Evolutionary conservation across 2,113 vertebrate species (phyloP).

Genomic region (Heliornis fulica): DNA sequence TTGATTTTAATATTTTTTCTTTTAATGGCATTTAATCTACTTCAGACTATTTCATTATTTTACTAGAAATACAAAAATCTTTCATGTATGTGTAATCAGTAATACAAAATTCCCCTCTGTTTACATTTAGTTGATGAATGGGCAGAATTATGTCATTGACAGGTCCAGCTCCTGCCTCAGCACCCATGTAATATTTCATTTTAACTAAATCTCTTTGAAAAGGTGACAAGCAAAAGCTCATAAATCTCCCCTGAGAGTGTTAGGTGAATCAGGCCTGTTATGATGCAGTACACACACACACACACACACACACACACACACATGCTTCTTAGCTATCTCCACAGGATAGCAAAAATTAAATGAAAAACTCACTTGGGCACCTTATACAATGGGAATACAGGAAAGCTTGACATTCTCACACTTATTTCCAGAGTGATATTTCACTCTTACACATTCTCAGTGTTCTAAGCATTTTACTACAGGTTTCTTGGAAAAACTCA

Average conservation of each 20-base stretch:
- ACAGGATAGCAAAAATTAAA: slow-evolving; percentile 20
- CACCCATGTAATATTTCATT: slow-evolving; percentile 13
- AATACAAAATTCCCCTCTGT: background rate
- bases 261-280: background rate
- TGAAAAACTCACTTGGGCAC: background rate
- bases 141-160: background rate
- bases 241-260: slow-evolving; percentile 3
- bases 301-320: background rate
- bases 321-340: background rate
- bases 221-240: background rate
- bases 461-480: background rate
- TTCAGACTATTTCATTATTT: background rate
- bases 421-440: slow-evolving; percentile 1
- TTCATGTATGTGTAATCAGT: background rate
- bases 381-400: background rate
- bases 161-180: background rate
- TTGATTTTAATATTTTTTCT: background rate
- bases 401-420: background rate
- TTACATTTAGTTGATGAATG: slow-evolving; percentile 3
- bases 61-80: background rate
- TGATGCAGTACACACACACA: background rate
- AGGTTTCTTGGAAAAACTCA: background rate
- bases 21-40: background rate
- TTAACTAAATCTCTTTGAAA: slow-evolving; percentile 54
- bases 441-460: background rate